Percentiles rank a stretch among this genome's conserved stretches.
Evolutionary conservation across 2,888 invertebrate genomes (phyloP).

Genomic region (Nemoura dubitans): DNA sequence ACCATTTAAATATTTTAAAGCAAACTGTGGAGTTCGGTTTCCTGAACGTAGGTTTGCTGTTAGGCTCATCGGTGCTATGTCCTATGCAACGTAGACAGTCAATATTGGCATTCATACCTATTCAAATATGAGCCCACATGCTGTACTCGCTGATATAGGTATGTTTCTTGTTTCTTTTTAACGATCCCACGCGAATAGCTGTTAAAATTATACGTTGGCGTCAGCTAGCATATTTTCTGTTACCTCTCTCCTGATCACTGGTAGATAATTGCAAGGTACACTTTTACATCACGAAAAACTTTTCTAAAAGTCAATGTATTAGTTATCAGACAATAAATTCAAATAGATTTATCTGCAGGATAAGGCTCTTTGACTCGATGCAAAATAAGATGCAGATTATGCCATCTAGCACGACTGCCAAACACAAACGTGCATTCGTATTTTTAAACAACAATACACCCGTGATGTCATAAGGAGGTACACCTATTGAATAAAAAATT

Average conservation of each 20-base stretch:
- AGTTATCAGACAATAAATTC: not conserved
- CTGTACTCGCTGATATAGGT: not conserved
- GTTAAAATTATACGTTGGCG: slow-evolving; percentile 9
- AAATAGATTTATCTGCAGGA: not conserved
- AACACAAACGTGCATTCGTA: not conserved
- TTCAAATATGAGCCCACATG: slow-evolving; percentile 4
- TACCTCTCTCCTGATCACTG: not conserved
- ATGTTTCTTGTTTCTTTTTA: not conserved
- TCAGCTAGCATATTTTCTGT: not conserved
- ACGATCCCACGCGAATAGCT: not conserved
- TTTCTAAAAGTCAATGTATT: not conserved
- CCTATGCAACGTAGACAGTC: not conserved
- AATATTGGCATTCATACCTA: not conserved
- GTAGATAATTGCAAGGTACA: not conserved
- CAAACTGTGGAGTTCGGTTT: not conserved
- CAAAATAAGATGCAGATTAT: not conserved
- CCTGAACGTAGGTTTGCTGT: not conserved
- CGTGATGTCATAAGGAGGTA: not conserved
- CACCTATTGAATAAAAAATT: not conserved
- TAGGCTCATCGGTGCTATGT: no score
- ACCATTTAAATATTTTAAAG: not conserved
- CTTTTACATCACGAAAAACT: not conserved
- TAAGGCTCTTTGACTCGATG: not conserved
- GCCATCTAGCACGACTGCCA: not conserved
- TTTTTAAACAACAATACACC: slow-evolving; percentile 7